These are phyloP conservation scores for Lepus europaeus DNA, from an alignment of 2,113 vertebrate species.

Conservation along the genomic window DNA sequence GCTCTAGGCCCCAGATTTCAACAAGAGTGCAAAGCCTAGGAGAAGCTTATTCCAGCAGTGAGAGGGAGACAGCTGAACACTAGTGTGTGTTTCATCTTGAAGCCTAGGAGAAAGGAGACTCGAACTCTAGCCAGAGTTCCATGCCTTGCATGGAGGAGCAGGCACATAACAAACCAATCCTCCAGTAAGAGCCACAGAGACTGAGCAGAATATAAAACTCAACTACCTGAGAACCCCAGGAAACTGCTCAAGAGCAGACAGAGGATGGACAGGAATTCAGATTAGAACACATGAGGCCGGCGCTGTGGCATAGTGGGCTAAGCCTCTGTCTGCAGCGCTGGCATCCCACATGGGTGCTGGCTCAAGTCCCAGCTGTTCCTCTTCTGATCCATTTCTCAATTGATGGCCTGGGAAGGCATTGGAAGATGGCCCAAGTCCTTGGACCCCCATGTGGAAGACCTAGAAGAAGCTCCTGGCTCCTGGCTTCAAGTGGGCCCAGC, in stretches of 20 bases:
- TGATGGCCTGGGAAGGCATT: too few relatives aligned
- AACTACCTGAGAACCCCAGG: background rate
- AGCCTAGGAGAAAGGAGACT: background rate
- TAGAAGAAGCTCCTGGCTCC: too few relatives aligned
- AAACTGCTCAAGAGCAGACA: background rate
- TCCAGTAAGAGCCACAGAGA: background rate
- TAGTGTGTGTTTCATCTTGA: background rate
- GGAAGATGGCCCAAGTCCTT: too few relatives aligned
- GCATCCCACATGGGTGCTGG: too few relatives aligned
- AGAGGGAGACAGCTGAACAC: background rate
- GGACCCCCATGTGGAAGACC: too few relatives aligned
- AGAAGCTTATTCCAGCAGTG: background rate
- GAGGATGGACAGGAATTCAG: background rate
- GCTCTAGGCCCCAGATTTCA: background rate
- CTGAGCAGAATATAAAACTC: background rate
- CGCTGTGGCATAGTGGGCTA: too few relatives aligned
- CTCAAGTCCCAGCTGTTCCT: too few relatives aligned
- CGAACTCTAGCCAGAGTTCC: background rate
- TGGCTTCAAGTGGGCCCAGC: too few relatives aligned
- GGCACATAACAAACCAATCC: background rate
- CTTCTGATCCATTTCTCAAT: too few relatives aligned
- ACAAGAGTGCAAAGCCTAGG: too few relatives aligned
- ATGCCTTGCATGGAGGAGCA: background rate
- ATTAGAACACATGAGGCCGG: background rate
- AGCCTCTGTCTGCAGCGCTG: too few relatives aligned